A percentile compares a stretch with the other conserved stretches of the same genome.
Conservation (phyloP, 1,140 invertebrate genomes). For the Glossosoma conforme region DNA sequence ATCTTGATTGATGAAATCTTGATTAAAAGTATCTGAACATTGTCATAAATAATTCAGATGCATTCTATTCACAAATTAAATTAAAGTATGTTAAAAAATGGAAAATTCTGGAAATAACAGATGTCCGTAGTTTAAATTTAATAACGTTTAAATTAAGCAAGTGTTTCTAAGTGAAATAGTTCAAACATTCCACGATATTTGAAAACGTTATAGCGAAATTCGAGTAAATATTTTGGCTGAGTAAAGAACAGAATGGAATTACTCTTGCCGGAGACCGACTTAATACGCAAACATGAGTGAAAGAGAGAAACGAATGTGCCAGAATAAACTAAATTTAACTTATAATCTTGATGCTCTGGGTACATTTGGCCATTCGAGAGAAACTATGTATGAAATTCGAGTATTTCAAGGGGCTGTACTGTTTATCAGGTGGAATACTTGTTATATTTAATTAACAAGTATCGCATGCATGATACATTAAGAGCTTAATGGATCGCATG, state of each 20-base stretch:
- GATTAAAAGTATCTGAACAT: too few species aligned
- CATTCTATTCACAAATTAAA: too few species aligned
- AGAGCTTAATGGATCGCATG: constrained; percentile 18
- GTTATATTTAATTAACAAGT: constrained; percentile 22
- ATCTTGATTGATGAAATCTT: too few species aligned
- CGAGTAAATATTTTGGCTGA: constrained; percentile 10
- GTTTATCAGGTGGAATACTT: constrained; percentile 21
- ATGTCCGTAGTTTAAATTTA: too few species aligned
- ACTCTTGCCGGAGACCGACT: constrained; percentile 4
- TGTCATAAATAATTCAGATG: too few species aligned
- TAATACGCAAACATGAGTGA: constrained; percentile 8
- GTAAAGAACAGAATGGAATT: constrained; percentile 8
- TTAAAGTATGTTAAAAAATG: too few species aligned
- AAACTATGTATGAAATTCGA: too few species aligned
- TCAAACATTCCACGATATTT: background rate
- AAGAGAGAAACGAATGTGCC: constrained; percentile 4
- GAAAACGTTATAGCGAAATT: background rate
- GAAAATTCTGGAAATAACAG: too few species aligned
- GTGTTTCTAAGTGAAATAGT: background rate
- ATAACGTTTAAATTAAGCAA: background rate
- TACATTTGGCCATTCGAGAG: too few species aligned
- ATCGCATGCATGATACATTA: too few species aligned
- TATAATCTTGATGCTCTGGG: background rate
- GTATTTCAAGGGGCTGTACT: too few species aligned
- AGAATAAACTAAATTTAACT: constrained; percentile 1